These are phyloP conservation scores for Zaprionus lineosus DNA, from an alignment of 2,888 invertebrate species.

Conservation along the genomic window DNA sequence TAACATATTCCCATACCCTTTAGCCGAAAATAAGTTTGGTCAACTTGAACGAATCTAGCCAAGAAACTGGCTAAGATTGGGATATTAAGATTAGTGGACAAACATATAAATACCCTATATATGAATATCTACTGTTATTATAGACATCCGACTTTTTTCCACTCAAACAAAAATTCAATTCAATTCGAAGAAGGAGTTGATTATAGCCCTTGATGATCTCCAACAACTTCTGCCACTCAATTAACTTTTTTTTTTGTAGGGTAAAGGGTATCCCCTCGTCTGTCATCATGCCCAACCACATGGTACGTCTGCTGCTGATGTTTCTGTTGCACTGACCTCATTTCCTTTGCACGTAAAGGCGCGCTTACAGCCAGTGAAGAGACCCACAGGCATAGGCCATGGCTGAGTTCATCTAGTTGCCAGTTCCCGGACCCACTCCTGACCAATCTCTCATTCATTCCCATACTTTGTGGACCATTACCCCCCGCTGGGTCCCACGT, in stretches of 20 bases:
- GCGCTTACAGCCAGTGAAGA: constrained; percentile 9
- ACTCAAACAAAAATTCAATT: too few species aligned
- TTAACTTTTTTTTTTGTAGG: too few species aligned
- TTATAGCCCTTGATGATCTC: too few species aligned
- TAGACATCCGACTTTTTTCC: too few species aligned
- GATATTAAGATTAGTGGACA: too few species aligned
- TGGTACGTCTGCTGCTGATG: constrained; percentile 24
- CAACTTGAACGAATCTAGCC: too few species aligned
- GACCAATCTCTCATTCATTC: constrained; percentile 13
- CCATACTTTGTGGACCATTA: neutral
- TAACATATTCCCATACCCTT: constrained; percentile 69
- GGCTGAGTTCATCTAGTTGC: constrained; percentile 19
- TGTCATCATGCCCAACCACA: neutral
- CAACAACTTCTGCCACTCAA: too few species aligned
- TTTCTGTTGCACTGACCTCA: constrained; percentile 48
- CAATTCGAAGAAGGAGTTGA: too few species aligned
- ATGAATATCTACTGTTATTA: too few species aligned
- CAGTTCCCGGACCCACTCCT: constrained; percentile 5
- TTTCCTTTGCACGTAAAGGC: constrained; percentile 54
- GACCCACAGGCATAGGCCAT: constrained; percentile 19
- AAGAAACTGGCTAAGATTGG: neutral
- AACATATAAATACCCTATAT: too few species aligned
- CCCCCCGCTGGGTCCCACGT: neutral
- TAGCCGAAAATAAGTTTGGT: neutral
- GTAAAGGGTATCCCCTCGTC: constrained; percentile 6